Evolutionary conservation across 1,140 invertebrate genomes (phyloP), one percentile per base, ranked within the genome.

Genomic region (Drosophila baimaii): DNA sequence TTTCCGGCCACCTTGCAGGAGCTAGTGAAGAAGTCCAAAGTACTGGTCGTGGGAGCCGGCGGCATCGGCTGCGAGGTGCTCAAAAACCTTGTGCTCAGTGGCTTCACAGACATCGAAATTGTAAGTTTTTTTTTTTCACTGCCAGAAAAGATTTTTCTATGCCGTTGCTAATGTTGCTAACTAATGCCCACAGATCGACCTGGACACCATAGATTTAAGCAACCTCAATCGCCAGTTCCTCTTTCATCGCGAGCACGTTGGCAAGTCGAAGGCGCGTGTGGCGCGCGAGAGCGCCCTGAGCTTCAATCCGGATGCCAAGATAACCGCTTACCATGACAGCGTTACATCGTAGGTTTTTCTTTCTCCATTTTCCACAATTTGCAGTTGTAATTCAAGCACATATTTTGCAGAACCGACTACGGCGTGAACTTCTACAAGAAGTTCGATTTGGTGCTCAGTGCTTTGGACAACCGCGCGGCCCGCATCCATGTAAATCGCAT

Each of bases 171-270:
- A 56, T 33, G 23, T 35, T n/a, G n/a, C n/a, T n/a, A 2, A 27
- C n/a, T 31, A 43, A 27, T 62, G 33, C n/a, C 90, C 84, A 78
- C 92, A 99, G 98, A 99, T 99, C 93, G 99, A 99, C 94, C 94
- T 99, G 88, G 99, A 99, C 92, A 99, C 98, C 4, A 99, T 99
- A 91, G 99, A 99, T 93, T 96, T 99, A n/a, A 99, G 98, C 92
- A 99, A 99, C 92, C 93, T 99, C 35, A 99, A 99, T 92, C 94
- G 99, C 15, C 99, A 99, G 92, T 99, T 99, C 93, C 92, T 99
- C 4, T 99, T 99, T 92, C 96, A 98, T 90, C 98, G 98, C 88
- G 96, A 98, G 90, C 98, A 99, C 95, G 98, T 99, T 73, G 98
- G 98, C 5, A 98, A 98, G 92, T 97, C 98, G 3, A 99, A 99